Conservation (phyloP, 2,113 vertebrate genomes). For the Boleophthalmus pectinirostris region DNA sequence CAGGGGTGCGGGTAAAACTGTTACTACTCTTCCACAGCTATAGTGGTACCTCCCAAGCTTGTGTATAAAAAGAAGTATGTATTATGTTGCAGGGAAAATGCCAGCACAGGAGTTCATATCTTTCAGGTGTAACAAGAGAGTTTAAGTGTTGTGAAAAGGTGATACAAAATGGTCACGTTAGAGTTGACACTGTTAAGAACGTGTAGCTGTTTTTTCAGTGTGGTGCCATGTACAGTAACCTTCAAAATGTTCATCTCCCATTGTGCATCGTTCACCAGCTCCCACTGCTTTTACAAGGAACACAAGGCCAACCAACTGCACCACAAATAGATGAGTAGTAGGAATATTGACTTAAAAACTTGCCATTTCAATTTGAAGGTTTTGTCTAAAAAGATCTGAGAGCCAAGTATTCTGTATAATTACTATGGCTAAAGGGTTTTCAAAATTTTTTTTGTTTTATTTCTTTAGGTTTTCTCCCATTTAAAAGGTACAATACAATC, state of each 20-base stretch:
- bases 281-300: conserved; percentile 17
- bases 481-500: conserved; percentile 35
- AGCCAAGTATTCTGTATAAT: conserved; percentile 26
- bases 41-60: conserved; percentile 32
- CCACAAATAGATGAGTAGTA: conserved; percentile 28
- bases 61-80: conserved; percentile 20
- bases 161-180: conserved; percentile 31
- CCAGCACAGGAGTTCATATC: conserved; percentile 36
- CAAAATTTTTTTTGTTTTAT: conserved; percentile 10
- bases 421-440: conserved; percentile 5
- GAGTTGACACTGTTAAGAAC: conserved; percentile 47
- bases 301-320: conserved; percentile 33
- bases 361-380: conserved; percentile 35
- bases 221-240: conserved; percentile 60
- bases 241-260: conserved; percentile 34
- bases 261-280: conserved; percentile 14
- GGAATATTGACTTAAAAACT: conserved; percentile 17
- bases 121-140: conserved; percentile 49
- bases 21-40: conserved; percentile 43
- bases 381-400: conserved; percentile 25
- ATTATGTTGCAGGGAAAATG: conserved; percentile 27
- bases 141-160: conserved; percentile 39
- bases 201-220: conserved; percentile 49
- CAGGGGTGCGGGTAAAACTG: conserved; percentile 28
- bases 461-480: conserved; percentile 8